phyloP scores from a whole-genome alignment of 2,888 invertebrate genomes.

The Andrena minutula region DNA sequence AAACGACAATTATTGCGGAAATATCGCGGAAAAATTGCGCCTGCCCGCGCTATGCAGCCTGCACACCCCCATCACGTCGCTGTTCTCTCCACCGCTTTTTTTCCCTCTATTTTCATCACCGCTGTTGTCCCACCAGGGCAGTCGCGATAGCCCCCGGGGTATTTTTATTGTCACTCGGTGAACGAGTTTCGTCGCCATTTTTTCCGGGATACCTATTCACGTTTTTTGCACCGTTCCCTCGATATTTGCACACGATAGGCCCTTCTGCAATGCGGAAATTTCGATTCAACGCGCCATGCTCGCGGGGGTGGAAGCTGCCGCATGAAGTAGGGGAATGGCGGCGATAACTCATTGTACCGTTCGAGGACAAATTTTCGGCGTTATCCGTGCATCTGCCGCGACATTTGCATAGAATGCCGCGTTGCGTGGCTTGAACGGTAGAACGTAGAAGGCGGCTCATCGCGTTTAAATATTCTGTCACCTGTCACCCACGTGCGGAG shows the following conservation, averaged over 20 bases:
- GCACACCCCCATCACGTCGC: background rate
- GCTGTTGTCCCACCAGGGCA: background rate
- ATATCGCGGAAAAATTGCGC: slow-evolving; percentile 67
- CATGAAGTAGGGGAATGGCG: background rate
- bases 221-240: slow-evolving; percentile 18
- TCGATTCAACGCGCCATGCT: background rate
- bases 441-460: slow-evolving; percentile 70
- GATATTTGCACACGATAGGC: slow-evolving; percentile 4
- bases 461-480: slow-evolving; percentile 76
- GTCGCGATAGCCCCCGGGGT: background rate
- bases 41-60: slow-evolving; percentile 12
- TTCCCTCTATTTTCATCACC: background rate
- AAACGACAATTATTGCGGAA: slow-evolving; percentile 71
- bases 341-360: slow-evolving; percentile 26
- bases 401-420: slow-evolving; percentile 83
- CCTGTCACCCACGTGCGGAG: slow-evolving; percentile 78
- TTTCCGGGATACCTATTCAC: background rate
- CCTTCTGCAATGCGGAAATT: background rate
- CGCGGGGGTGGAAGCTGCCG: background rate
- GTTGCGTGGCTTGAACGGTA: slow-evolving; percentile 79
- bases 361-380: slow-evolving; percentile 64
- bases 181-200: slow-evolving; percentile 32
- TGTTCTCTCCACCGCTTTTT: background rate
- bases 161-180: slow-evolving; percentile 42
- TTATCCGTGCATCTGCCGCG: slow-evolving; percentile 78